Percentiles rank a stretch among this genome's conserved stretches.
These are phyloP conservation scores for Hemaris fuciformis DNA, from an alignment of 2,888 invertebrate species.

Conservation along the genomic window DNA sequence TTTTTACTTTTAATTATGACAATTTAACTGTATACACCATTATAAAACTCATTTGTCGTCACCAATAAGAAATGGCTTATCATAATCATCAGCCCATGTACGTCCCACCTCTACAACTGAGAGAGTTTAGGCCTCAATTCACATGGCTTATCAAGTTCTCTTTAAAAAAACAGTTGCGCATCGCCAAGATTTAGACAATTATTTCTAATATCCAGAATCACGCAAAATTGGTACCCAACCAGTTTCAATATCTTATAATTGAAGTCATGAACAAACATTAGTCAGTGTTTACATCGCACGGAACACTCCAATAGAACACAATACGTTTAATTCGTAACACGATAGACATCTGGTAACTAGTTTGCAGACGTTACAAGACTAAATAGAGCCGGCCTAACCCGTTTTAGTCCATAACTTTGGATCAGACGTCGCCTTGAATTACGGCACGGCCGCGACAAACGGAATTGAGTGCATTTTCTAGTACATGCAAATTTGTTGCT, in stretches of 20 bases:
- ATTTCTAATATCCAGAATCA: background rate
- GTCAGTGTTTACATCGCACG: background rate
- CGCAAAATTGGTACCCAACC: background rate
- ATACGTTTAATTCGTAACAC: conserved; percentile 22
- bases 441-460: conserved; percentile 14
- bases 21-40: no score
- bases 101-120: no score
- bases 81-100: no score
- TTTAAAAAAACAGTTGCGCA: no score
- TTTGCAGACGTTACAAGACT: conserved; percentile 20
- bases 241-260: background rate
- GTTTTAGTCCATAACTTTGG: background rate
- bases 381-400: conserved; percentile 1
- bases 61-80: no score
- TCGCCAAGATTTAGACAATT: background rate
- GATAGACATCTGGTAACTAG: conserved; percentile 29
- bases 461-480: conserved; percentile 9
- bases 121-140: no score
- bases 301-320: conserved; percentile 15
- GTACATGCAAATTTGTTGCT: conserved; percentile 13
- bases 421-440: background rate
- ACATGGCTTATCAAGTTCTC: no score
- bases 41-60: no score
- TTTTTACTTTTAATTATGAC: no score
- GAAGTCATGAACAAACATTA: background rate